phyloP scores from a whole-genome alignment of 2,888 invertebrate species.

The Himalopsyche anomala region DNA sequence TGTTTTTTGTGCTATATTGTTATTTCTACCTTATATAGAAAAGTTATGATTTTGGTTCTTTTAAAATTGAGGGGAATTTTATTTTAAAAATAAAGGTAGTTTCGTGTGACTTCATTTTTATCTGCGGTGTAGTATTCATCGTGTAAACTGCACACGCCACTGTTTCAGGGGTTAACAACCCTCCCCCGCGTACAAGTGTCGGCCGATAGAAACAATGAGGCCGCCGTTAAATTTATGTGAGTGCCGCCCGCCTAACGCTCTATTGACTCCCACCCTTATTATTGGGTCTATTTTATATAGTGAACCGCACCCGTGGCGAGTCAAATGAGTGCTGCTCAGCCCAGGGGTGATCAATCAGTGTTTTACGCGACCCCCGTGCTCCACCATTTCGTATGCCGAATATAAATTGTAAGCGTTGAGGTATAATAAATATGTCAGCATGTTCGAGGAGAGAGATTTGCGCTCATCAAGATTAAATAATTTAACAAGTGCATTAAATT shows the following conservation, averaged over 20 bases:
- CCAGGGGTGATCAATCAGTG: constrained; percentile 34
- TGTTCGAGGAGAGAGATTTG: not conserved
- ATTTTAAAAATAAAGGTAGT: no score
- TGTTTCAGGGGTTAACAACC: constrained; percentile 31
- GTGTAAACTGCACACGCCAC: constrained; percentile 2
- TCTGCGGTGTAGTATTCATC: not conserved
- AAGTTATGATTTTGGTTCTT: no score
- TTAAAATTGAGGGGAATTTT: no score
- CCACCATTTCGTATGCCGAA: constrained; percentile 19
- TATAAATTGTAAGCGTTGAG: constrained; percentile 1
- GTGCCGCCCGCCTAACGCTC: constrained; percentile 56
- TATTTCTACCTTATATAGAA: no score
- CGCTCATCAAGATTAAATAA: not conserved
- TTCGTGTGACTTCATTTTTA: no score
- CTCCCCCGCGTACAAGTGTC: constrained; percentile 37
- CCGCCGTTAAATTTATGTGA: constrained; percentile 61
- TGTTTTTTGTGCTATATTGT: no score
- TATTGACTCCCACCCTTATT: constrained; percentile 63
- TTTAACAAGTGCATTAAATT: not conserved
- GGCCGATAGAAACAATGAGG: constrained; percentile 61
- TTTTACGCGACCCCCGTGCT: constrained; percentile 12
- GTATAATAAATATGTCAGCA: constrained; percentile 31
- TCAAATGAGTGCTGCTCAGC: constrained; percentile 32
- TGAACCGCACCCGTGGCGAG: constrained; percentile 51
- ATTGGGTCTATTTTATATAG: constrained; percentile 64